Conservation (phyloP, 2,113 vertebrate species). For the Plectropomus leopardus region DNA sequence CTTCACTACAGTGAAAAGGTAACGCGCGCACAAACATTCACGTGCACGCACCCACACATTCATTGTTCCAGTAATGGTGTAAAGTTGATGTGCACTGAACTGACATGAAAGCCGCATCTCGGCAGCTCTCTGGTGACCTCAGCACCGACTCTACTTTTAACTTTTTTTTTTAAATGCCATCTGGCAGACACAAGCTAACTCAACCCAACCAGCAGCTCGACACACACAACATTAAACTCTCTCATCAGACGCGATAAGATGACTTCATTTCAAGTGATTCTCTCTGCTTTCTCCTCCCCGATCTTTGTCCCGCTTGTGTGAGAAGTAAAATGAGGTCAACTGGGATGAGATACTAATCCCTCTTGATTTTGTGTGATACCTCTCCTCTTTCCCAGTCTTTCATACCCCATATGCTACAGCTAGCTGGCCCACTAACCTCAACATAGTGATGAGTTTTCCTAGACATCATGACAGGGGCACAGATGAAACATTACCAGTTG, state of each 20-base stretch:
- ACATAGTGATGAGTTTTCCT: constrained; percentile 13
- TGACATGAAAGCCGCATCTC: constrained; percentile 52
- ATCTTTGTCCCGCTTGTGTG: constrained; percentile 30
- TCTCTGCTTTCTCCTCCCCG: constrained; percentile 1
- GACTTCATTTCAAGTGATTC: constrained; percentile 32
- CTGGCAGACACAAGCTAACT: constrained; percentile 31
- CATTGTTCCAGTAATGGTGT: constrained; percentile 34
- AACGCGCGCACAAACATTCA: neutral
- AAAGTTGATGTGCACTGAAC: constrained; percentile 48
- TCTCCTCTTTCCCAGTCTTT: constrained; percentile 1
- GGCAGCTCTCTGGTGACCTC: constrained; percentile 18
- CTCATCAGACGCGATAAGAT: constrained; percentile 13
- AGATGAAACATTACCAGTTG: neutral
- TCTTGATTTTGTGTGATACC: constrained; percentile 47
- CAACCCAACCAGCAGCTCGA: constrained; percentile 2
- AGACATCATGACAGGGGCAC: neutral
- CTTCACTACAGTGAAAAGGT: constrained; percentile 19
- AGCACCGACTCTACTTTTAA: constrained; percentile 29
- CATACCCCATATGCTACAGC: constrained; percentile 15
- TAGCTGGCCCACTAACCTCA: neutral
- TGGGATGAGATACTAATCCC: constrained; percentile 46
- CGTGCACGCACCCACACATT: neutral
- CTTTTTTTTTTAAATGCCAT: constrained; percentile 29
- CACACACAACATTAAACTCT: constrained; percentile 9
- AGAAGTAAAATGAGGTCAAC: constrained; percentile 54